phyloP scores from a whole-genome alignment of 2,888 invertebrate genomes.

The Ochropleura leucogaster region DNA sequence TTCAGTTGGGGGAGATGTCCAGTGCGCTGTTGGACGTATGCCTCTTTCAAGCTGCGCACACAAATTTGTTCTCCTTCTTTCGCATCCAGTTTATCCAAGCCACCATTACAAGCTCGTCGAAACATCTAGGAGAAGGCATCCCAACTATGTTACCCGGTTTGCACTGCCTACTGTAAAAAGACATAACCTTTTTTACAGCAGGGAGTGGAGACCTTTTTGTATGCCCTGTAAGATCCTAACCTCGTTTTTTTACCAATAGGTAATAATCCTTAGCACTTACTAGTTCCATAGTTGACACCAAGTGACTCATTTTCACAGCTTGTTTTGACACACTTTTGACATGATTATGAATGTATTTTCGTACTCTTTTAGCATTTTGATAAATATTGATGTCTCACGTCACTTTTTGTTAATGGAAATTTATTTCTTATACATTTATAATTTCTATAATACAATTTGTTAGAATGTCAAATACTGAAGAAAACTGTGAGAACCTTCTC shows the following conservation, averaged over 20 bases:
- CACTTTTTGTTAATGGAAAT: constrained; percentile 13
- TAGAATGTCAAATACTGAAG: not conserved
- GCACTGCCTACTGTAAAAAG: not conserved
- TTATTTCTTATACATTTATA: constrained; percentile 5
- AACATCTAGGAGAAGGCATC: not conserved
- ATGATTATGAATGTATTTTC: constrained; percentile 19
- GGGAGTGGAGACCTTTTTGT: no score
- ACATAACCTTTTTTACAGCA: no score
- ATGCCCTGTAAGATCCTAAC: not conserved
- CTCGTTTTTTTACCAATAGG: not conserved
- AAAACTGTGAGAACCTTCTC: constrained; percentile 50
- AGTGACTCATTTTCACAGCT: constrained; percentile 3
- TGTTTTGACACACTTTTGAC: constrained; percentile 1
- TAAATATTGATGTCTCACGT: not conserved
- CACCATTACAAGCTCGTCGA: not conserved
- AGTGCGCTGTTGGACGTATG: not conserved
- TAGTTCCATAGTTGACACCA: constrained; percentile 8
- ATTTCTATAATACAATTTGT: constrained; percentile 9
- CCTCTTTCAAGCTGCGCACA: no score
- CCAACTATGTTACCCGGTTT: not conserved
- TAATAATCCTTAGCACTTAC: not conserved
- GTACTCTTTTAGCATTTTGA: not conserved
- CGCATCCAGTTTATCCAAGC: not conserved
- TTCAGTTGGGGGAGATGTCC: not conserved
- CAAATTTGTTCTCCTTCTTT: no score